Conservation (phyloP, 2,797 vertebrate species). For the Hoplostethus atlanticus region DNA sequence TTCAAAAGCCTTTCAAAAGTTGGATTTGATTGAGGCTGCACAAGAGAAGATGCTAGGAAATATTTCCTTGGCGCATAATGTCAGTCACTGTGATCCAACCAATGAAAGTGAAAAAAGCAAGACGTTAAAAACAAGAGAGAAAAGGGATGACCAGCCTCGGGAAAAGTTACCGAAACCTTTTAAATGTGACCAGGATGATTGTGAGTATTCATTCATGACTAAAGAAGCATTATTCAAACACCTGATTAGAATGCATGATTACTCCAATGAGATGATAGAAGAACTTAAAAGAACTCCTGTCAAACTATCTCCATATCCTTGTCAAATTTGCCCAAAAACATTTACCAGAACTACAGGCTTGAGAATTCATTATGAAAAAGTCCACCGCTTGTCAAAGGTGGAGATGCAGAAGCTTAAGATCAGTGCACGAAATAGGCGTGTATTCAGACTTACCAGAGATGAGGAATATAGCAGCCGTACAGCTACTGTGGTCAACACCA, state of each 20-base stretch:
- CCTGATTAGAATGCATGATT: constrained; percentile 93
- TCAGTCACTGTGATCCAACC: constrained; percentile 61
- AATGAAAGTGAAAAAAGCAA: constrained; percentile 74
- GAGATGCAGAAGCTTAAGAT: constrained; percentile 95
- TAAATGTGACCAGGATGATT: constrained; percentile 92
- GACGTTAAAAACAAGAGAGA: constrained; percentile 70
- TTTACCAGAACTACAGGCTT: constrained; percentile 99
- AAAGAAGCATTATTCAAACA: constrained; percentile 99
- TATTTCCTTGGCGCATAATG: constrained; percentile 67
- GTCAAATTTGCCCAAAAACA: constrained; percentile 96
- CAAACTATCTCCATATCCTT: constrained; percentile 96
- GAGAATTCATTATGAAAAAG: constrained; percentile 96
- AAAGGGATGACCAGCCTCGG: constrained; percentile 81
- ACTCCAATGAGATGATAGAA: constrained; percentile 92
- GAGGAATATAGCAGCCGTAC: constrained; percentile 1
- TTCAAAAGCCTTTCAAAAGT: constrained; percentile 90
- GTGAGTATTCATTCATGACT: constrained; percentile 97
- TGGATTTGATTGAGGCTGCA: constrained; percentile 90
- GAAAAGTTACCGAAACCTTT: constrained; percentile 94
- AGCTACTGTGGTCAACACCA: constrained; percentile 38
- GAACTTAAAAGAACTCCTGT: constrained; percentile 96
- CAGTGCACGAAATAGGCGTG: constrained; percentile 75
- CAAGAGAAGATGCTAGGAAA: constrained; percentile 73
- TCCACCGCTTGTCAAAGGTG: constrained; percentile 93
- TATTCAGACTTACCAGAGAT: constrained; percentile 67